Percentiles rank a stretch among this genome's conserved stretches.
phyloP scores from a whole-genome alignment of 2,888 invertebrate species.

The Hedya salicella region DNA sequence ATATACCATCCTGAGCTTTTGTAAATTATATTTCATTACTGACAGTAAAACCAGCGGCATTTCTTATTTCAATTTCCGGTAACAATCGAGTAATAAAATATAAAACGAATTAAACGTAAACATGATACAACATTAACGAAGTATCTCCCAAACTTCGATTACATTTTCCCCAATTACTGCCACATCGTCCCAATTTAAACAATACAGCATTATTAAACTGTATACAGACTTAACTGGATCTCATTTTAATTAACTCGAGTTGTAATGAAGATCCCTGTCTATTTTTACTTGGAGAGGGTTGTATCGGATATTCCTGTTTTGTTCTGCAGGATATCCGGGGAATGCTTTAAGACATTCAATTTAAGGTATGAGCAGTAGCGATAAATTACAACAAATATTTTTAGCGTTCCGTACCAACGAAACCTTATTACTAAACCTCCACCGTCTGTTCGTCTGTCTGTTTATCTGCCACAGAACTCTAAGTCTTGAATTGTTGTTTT shows the following conservation, averaged over 20 bases:
- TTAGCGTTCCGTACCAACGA: too few species aligned
- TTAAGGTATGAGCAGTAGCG: conserved; percentile 19
- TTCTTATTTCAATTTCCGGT: too few species aligned
- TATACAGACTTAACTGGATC: conserved; percentile 2
- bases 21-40: too few species aligned
- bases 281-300: conserved; percentile 28
- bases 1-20: too few species aligned
- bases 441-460: too few species aligned
- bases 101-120: too few species aligned
- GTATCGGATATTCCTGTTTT: conserved; percentile 33
- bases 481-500: too few species aligned
- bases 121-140: neutral
- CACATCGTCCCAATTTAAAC: neutral
- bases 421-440: too few species aligned
- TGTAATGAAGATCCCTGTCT: conserved; percentile 11
- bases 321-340: conserved; percentile 35
- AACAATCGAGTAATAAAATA: neutral
- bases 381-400: neutral
- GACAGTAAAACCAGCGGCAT: too few species aligned
- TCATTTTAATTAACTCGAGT: conserved; percentile 17
- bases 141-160: neutral
- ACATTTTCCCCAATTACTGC: neutral
- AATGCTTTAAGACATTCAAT: conserved; percentile 14
- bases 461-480: too few species aligned
- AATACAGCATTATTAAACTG: conserved; percentile 11